A percentile compares a stretch with the other conserved stretches of the same genome.
Evolutionary conservation across 2,888 invertebrate genomes (phyloP).

Genomic region (Lissocephala sabroskyi): DNA sequence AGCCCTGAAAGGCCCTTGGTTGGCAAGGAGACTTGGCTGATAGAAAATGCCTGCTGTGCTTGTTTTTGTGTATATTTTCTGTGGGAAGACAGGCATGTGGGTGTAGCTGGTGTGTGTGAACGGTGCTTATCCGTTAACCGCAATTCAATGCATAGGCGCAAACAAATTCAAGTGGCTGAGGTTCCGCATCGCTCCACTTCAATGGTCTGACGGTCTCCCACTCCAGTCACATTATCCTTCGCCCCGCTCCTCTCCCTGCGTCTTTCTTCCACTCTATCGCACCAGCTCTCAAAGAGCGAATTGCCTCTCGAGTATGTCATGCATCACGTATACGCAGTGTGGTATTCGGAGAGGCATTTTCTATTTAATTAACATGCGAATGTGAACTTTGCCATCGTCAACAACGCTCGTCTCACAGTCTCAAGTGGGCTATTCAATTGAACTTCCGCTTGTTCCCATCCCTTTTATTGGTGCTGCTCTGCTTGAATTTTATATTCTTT

Average conservation of each 20-base stretch:
- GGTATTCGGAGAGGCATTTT: constrained; percentile 30
- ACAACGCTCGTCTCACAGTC: constrained; percentile 28
- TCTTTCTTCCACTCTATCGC: too few species aligned
- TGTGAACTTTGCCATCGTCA: constrained; percentile 37
- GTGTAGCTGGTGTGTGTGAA: background rate
- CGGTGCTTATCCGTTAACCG: constrained; percentile 42
- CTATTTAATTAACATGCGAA: constrained; percentile 59
- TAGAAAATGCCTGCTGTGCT: too few species aligned
- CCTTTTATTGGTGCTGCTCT: background rate
- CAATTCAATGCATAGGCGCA: constrained; percentile 52
- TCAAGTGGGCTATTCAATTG: constrained; percentile 25
- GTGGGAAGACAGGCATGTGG: constrained; percentile 11
- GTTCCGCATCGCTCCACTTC: too few species aligned
- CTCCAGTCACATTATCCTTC: too few species aligned
- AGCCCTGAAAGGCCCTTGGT: too few species aligned
- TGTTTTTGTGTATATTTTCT: too few species aligned
- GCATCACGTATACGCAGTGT: constrained; percentile 38
- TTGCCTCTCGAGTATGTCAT: constrained; percentile 5
- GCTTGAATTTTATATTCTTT: background rate
- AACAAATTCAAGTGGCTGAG: constrained; percentile 54
- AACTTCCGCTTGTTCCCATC: background rate
- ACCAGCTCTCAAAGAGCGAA: too few species aligned
- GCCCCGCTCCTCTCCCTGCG: too few species aligned
- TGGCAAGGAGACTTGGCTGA: too few species aligned
- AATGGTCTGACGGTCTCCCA: too few species aligned